Conservation (phyloP, 2,888 invertebrate species). For the Phytoseiulus persimilis region DNA sequence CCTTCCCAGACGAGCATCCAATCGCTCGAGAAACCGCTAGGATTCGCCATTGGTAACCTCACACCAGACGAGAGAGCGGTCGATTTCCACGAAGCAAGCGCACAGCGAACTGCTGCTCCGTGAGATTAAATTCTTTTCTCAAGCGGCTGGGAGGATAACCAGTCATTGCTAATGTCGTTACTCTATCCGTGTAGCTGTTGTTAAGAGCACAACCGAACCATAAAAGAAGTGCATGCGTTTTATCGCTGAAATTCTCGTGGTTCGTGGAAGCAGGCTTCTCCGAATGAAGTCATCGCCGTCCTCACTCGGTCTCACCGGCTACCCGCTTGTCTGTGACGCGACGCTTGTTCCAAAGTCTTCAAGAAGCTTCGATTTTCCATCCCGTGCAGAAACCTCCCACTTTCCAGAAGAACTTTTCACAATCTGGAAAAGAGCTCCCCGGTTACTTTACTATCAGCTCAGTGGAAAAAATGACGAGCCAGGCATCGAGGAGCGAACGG, state of each 20-base stretch:
- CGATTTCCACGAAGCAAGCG: neutral
- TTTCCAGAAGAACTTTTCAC: neutral
- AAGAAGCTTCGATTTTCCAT: neutral
- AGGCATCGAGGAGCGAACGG: neutral
- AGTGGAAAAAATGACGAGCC: neutral
- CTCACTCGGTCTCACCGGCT: neutral
- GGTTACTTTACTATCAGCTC: neutral
- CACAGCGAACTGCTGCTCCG: neutral
- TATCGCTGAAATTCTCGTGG: neutral
- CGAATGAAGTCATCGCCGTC: neutral
- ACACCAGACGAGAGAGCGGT: neutral
- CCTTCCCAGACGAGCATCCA: too few relatives aligned
- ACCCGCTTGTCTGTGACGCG: neutral
- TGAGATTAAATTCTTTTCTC: neutral
- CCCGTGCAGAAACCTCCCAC: neutral
- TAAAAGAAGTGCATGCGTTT: conserved; percentile 5
- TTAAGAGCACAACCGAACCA: neutral
- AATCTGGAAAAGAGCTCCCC: neutral
- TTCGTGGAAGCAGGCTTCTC: neutral
- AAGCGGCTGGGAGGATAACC: neutral
- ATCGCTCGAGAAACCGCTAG: neutral
- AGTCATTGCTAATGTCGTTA: neutral
- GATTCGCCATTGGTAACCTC: neutral
- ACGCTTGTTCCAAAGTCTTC: neutral
- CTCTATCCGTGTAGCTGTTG: neutral